phyloP scores from a whole-genome alignment of 2,113 vertebrate genomes.

The Hippolais icterina region DNA sequence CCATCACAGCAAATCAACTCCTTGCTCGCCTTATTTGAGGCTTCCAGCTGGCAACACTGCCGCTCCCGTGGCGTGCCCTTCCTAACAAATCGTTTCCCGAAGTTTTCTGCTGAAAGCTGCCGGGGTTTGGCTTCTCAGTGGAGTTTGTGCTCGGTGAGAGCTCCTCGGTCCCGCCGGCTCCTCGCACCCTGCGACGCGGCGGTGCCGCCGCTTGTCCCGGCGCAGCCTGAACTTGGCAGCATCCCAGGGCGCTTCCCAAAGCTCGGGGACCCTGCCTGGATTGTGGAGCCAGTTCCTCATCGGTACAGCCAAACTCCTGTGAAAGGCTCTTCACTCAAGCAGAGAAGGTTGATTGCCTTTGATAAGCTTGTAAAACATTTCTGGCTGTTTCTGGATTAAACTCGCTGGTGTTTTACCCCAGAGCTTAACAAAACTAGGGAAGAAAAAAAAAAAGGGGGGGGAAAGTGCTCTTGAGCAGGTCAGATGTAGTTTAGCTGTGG shows the following conservation, averaged over 20 bases:
- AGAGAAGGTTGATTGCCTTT: not conserved
- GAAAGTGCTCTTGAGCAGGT: not conserved
- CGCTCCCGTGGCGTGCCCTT: not conserved
- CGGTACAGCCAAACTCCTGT: not conserved
- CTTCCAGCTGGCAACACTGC: not conserved
- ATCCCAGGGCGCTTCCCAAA: not conserved
- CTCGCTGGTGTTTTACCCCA: fast-evolving
- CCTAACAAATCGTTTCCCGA: not conserved
- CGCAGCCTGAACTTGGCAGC: not conserved
- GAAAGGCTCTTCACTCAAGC: not conserved
- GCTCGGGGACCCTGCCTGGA: not conserved
- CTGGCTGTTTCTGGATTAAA: not conserved
- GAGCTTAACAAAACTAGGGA: not conserved
- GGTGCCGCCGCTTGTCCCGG: not conserved
- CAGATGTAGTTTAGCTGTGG: not conserved
- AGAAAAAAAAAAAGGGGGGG: fast-evolving
- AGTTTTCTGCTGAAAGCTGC: not conserved
- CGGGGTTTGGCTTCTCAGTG: not conserved
- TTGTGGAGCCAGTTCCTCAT: not conserved
- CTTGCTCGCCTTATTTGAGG: not conserved
- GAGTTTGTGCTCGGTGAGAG: not conserved
- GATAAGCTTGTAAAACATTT: not conserved
- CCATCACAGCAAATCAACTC: not conserved
- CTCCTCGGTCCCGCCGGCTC: not conserved
- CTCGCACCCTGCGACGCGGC: fast-evolving